Evolutionary conservation across 2,113 vertebrate species (phyloP).

Genomic region (Corythaeola cristata): DNA sequence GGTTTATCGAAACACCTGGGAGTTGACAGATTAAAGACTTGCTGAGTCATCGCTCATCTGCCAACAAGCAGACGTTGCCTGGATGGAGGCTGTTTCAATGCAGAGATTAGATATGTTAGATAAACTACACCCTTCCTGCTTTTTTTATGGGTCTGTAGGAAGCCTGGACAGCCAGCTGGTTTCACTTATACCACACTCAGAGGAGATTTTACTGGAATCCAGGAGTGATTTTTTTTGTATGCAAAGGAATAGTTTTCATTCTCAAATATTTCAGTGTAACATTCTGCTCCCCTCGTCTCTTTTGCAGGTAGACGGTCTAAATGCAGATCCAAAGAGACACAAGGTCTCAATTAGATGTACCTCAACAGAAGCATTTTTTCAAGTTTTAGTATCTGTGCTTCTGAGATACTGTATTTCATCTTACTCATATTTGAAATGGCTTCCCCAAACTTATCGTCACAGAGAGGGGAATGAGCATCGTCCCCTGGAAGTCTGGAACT

Average conservation of each 20-base stretch:
- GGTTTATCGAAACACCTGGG: neutral
- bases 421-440: neutral
- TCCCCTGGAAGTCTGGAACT: neutral
- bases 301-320: neutral
- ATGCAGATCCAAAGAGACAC: neutral
- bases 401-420: neutral
- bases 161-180: neutral
- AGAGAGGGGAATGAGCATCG: neutral
- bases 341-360: neutral
- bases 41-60: neutral
- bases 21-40: neutral
- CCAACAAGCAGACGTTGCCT: neutral
- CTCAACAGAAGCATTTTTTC: neutral
- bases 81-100: neutral
- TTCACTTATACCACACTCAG: neutral
- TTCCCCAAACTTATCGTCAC: neutral
- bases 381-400: neutral
- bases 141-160: neutral
- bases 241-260: neutral
- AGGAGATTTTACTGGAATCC: neutral
- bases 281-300: neutral
- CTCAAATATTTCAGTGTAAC: neutral
- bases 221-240: neutral
- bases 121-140: neutral
- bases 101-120: neutral